Evolutionary conservation across 2,888 invertebrate species (phyloP).

Genomic region (Polymixis flavicincta): DNA sequence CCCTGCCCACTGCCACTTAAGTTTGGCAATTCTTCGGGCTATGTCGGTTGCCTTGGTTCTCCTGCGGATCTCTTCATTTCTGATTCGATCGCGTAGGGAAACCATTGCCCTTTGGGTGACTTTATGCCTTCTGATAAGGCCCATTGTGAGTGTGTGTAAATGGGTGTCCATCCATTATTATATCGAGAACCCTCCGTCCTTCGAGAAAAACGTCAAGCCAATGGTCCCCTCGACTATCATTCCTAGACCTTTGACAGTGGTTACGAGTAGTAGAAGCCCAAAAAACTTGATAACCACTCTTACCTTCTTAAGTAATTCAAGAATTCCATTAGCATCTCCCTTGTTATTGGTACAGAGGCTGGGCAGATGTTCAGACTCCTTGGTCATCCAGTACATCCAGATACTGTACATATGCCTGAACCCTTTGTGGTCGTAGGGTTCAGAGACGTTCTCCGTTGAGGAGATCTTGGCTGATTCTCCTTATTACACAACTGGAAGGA

Average conservation of each 20-base stretch:
- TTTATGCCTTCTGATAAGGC: too few relatives aligned
- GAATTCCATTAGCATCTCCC: slow-evolving; percentile 85
- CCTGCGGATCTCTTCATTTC: too few relatives aligned
- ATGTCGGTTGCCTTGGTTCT: too few relatives aligned
- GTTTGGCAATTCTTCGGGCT: too few relatives aligned
- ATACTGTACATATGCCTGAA: slow-evolving; percentile 91
- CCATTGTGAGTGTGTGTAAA: too few relatives aligned
- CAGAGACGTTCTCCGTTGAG: slow-evolving; percentile 70
- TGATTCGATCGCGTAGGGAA: too few relatives aligned
- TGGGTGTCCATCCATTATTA: neutral
- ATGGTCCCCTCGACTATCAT: neutral
- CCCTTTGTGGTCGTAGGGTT: slow-evolving; percentile 82
- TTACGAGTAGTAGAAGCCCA: neutral
- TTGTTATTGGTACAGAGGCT: slow-evolving; percentile 91
- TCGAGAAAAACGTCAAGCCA: neutral
- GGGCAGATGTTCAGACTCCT: slow-evolving; percentile 92
- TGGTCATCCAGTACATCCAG: slow-evolving; percentile 95
- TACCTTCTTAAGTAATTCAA: slow-evolving; percentile 91
- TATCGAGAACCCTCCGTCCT: neutral
- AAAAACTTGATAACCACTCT: neutral
- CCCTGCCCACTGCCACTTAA: too few relatives aligned
- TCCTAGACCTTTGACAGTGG: neutral
- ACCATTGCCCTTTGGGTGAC: too few relatives aligned
- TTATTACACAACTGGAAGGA: slow-evolving; percentile 74
- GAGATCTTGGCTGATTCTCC: slow-evolving; percentile 72